Conservation (phyloP, 2,888 invertebrate species). For the Andrena bicolor region DNA sequence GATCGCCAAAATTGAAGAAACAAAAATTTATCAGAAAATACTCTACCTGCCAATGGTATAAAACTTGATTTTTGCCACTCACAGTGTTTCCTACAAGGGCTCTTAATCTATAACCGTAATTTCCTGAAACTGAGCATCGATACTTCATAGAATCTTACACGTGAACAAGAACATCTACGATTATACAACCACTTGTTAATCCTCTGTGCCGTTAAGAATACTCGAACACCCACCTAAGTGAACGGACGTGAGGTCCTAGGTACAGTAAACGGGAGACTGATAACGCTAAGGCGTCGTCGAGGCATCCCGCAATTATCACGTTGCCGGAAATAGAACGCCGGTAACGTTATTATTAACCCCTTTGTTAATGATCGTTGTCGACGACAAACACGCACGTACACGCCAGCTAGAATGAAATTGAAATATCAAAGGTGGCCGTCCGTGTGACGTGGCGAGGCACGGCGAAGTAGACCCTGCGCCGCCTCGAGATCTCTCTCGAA, state of each 20-base stretch:
- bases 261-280: conserved; percentile 6
- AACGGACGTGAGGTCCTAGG: background rate
- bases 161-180: too few relatives aligned
- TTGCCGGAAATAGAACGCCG: conserved; percentile 34
- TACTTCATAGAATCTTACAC: too few relatives aligned
- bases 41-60: too few relatives aligned
- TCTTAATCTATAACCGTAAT: too few relatives aligned
- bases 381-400: background rate
- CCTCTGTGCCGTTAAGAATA: too few relatives aligned
- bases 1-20: too few relatives aligned
- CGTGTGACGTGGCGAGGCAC: background rate
- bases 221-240: too few relatives aligned
- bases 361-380: conserved; percentile 41
- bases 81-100: too few relatives aligned
- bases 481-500: background rate
- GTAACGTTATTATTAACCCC: conserved; percentile 27
- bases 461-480: background rate
- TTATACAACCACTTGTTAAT: too few relatives aligned
- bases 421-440: background rate
- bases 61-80: too few relatives aligned
- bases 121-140: too few relatives aligned
- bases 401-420: background rate
- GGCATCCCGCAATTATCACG: conserved; percentile 21
- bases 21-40: too few relatives aligned
- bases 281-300: conserved; percentile 6